Percentiles rank a stretch among this genome's conserved stretches.
Conservation (phyloP, 2,113 vertebrate genomes). For the Cebidichthys violaceus region DNA sequence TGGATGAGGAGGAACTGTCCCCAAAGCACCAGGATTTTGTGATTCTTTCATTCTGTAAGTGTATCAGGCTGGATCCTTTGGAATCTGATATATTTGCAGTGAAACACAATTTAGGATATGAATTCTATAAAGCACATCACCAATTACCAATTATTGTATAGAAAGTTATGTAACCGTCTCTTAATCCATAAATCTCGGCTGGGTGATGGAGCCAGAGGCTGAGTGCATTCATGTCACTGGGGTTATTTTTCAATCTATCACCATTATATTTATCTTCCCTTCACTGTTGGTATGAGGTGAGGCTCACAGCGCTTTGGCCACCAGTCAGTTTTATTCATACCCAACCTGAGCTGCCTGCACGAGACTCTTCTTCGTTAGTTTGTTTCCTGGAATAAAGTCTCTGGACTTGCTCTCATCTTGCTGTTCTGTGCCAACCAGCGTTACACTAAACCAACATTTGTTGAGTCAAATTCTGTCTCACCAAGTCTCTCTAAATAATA, state of each 20-base stretch:
- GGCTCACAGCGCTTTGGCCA: not conserved
- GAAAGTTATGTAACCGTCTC: conserved; percentile 15
- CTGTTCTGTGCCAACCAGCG: too few relatives aligned
- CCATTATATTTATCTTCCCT: not conserved
- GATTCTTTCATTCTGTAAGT: not conserved
- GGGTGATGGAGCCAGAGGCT: not conserved
- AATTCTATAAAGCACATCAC: not conserved
- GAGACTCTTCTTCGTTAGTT: too few relatives aligned
- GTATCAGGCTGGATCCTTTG: not conserved
- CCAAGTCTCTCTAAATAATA: too few relatives aligned
- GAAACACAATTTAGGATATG: not conserved
- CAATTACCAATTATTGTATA: conserved; percentile 20
- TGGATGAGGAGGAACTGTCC: not conserved
- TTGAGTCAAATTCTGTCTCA: too few relatives aligned
- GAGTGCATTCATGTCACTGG: not conserved
- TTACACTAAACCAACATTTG: too few relatives aligned
- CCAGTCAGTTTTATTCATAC: too few relatives aligned
- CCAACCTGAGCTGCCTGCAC: too few relatives aligned
- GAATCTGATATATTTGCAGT: not conserved
- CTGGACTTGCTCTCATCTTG: too few relatives aligned
- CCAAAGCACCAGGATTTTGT: not conserved
- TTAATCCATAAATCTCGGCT: conserved; percentile 27
- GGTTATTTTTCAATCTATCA: too few relatives aligned
- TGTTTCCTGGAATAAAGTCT: too few relatives aligned
- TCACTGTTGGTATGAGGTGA: not conserved